Percentiles rank a stretch among this genome's conserved stretches.
Conservation (phyloP, 2,888 invertebrate species). For the Meiosimyza platycephala region DNA sequence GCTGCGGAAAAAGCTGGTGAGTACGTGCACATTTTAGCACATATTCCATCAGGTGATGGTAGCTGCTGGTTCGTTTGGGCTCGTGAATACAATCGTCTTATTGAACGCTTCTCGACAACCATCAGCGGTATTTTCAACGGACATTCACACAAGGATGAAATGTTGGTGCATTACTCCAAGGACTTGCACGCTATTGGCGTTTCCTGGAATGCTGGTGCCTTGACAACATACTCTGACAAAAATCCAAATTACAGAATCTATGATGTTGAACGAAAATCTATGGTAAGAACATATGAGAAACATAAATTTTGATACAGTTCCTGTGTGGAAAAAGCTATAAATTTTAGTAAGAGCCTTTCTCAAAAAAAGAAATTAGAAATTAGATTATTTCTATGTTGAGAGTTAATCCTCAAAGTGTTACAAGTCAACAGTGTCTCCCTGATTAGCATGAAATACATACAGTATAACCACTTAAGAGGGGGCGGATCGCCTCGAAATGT, state of each 20-base stretch:
- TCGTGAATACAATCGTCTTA: slow-evolving; percentile 75
- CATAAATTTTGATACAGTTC: neutral
- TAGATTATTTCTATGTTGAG: too few species aligned
- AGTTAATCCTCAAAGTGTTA: neutral
- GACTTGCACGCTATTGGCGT: slow-evolving; percentile 71
- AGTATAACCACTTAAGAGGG: too few species aligned
- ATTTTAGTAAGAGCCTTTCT: too few species aligned
- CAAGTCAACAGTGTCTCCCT: neutral
- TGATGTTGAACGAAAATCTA: slow-evolving; percentile 72
- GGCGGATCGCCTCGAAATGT: too few species aligned
- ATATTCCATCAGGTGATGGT: slow-evolving; percentile 80
- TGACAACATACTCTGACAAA: slow-evolving; percentile 78
- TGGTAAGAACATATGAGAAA: slow-evolving; percentile 66
- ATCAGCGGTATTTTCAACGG: slow-evolving; percentile 86
- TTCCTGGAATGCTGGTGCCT: slow-evolving; percentile 84
- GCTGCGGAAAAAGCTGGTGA: slow-evolving; percentile 80
- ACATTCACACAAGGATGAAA: slow-evolving; percentile 82
- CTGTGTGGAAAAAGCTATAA: too few species aligned
- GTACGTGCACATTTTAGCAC: slow-evolving; percentile 84
- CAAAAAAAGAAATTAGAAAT: too few species aligned
- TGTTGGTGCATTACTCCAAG: slow-evolving; percentile 74
- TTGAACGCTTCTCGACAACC: slow-evolving; percentile 79
- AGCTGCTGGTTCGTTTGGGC: slow-evolving; percentile 80
- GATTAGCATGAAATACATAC: too few species aligned
- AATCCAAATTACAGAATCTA: slow-evolving; percentile 87